Percentiles rank a stretch among this genome's conserved stretches.
These are phyloP conservation scores for Seriola rivoliana DNA, from an alignment of 2,113 vertebrate species.

Conservation along the genomic window DNA sequence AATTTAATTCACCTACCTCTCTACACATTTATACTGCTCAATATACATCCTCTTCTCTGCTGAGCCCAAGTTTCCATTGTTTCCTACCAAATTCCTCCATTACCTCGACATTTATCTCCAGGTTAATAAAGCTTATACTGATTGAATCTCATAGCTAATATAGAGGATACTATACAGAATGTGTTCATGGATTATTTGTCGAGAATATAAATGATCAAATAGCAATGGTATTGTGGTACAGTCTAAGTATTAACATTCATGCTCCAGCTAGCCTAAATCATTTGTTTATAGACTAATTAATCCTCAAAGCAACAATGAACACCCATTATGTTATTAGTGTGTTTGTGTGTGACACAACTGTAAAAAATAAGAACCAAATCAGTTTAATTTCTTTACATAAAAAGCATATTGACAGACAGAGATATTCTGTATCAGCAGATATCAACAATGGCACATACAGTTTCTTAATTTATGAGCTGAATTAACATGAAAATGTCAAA, in stretches of 20 bases:
- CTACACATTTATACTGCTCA: not conserved
- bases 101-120: not conserved
- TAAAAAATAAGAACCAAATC: not conserved
- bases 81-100: too few relatives aligned
- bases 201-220: constrained; percentile 10
- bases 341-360: not conserved
- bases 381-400: not conserved
- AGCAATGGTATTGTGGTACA: not conserved
- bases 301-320: too few relatives aligned
- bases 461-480: not conserved
- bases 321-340: too few relatives aligned
- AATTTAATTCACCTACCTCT: not conserved
- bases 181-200: not conserved
- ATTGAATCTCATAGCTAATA: not conserved
- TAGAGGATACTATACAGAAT: not conserved
- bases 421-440: not conserved
- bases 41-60: not conserved
- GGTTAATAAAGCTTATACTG: too few relatives aligned
- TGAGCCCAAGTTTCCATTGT: not conserved
- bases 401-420: not conserved
- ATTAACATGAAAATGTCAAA: not conserved
- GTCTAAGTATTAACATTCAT: not conserved
- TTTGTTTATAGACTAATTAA: not conserved
- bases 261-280: not conserved
- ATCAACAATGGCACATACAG: not conserved